Percentiles rank a stretch among this genome's conserved stretches.
Evolutionary conservation across 1,140 invertebrate genomes (phyloP).

Genomic region (Nephila pilipes): DNA sequence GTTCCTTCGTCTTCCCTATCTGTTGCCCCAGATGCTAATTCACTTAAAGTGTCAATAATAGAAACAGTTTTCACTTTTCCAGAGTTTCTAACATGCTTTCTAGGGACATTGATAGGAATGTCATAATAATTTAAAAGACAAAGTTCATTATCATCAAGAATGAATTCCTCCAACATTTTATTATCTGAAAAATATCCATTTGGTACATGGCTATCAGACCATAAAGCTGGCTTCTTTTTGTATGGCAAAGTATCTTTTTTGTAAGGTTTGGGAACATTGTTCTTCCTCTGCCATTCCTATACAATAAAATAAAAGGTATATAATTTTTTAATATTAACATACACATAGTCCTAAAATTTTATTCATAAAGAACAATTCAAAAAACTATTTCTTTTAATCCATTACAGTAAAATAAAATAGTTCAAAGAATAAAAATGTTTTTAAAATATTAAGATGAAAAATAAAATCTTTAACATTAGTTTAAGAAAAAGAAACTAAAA

Average conservation of each 20-base stretch:
- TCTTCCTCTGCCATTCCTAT: slow-evolving; percentile 40
- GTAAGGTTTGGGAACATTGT: not conserved
- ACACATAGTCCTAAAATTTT: too few relatives aligned
- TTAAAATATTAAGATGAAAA: too few relatives aligned
- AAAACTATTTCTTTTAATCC: too few relatives aligned
- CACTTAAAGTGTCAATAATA: slow-evolving; percentile 79
- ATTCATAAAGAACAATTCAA: too few relatives aligned
- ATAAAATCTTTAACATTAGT: too few relatives aligned
- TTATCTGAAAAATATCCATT: slow-evolving; percentile 42
- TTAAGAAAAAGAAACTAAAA: too few relatives aligned
- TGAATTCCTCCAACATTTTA: slow-evolving; percentile 75
- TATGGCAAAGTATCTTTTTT: slow-evolving; percentile 42
- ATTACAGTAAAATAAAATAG: too few relatives aligned
- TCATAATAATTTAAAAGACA: slow-evolving; percentile 76
- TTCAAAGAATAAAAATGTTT: too few relatives aligned
- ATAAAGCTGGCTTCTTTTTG: slow-evolving; percentile 44
- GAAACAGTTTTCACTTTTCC: slow-evolving; percentile 78
- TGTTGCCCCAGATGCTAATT: slow-evolving; percentile 77
- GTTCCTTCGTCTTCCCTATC: slow-evolving; percentile 75
- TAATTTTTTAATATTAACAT: too few relatives aligned
- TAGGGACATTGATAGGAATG: slow-evolving; percentile 70
- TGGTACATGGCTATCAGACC: slow-evolving; percentile 30
- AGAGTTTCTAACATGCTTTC: slow-evolving; percentile 58
- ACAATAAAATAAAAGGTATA: not conserved
- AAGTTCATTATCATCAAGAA: slow-evolving; percentile 76